Evolutionary conservation across 2,113 vertebrate genomes (phyloP), one percentile per base, ranked within the genome.

Genomic region (Tragelaphus scriptus): DNA sequence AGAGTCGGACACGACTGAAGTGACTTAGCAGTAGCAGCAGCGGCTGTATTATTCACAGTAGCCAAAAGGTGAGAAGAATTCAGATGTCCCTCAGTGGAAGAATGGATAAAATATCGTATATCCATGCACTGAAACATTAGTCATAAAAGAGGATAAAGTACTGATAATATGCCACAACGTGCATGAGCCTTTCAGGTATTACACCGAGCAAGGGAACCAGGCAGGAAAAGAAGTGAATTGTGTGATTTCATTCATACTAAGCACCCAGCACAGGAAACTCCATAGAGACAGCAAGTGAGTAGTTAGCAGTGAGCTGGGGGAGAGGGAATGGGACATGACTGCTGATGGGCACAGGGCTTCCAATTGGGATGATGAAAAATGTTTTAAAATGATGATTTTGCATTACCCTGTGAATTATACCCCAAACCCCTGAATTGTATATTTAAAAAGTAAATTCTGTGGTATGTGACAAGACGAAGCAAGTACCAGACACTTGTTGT

Each of bases 141-240:
- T 93, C 75, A 16, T 36, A 17, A 56, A 85, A 12, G 71, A 9
- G 8, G 75, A 14, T 14, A 36, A 68, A 49, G 71, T 58, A 3
- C n/a, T 25, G 30, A n/a, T 23, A 40, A 6, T 9, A 1, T 51
- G 40, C 36, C 21, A 10, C 23, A 30, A 1, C 26, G 0, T 40
- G 23, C 9, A 0, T 12, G 61, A 30, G 40, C 61, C 32, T 79
- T 84, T 10, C 15, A 1, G 21, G 32, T 17, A 2, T 59, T 2
- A 12, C 53, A 6, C 32, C 25, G 7, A 55, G 65, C 25, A 16
- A 25, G 14, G 82, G 85, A 36, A 47, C 68, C 36, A 32, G 77
- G 26, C 16, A 1, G 51, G 25, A 14, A 49, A 9, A 19, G 11
- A 28, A 8, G 2, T 23, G 2, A 0, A 9, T 80, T 1, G 1